Evolutionary conservation across 2,113 vertebrate species (phyloP).

Genomic region (Perca fluviatilis): DNA sequence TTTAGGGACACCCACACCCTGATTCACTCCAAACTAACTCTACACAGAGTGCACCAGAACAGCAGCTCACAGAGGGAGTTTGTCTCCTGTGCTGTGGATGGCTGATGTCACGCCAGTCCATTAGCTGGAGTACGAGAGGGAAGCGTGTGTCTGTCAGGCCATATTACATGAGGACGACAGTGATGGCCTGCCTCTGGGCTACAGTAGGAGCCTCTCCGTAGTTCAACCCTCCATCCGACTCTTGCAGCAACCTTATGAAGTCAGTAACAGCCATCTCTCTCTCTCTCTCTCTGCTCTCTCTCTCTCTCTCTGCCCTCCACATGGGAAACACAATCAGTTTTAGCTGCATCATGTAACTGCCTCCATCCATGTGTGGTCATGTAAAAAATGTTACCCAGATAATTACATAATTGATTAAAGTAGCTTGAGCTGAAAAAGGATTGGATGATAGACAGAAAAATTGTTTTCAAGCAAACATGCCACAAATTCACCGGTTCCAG

Average conservation of each 20-base stretch:
- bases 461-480: background rate
- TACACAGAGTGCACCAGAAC: constrained; percentile 33
- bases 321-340: background rate
- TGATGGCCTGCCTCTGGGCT: constrained; percentile 65
- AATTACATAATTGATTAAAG: background rate
- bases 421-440: background rate
- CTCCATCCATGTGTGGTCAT: constrained; percentile 14
- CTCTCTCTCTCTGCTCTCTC: background rate
- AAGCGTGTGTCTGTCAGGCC: constrained; percentile 71
- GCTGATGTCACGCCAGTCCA: constrained; percentile 69
- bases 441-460: background rate
- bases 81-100: constrained; percentile 45
- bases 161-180: constrained; percentile 62
- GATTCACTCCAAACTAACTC: constrained; percentile 37
- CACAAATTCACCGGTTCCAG: background rate
- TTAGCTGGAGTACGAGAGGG: constrained; percentile 61
- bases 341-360: constrained; percentile 21
- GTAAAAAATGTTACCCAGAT: background rate
- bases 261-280: constrained; percentile 22
- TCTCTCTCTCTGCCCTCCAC: background rate
- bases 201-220: constrained; percentile 48
- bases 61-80: constrained; percentile 51
- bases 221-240: constrained; percentile 16
- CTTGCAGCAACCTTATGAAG: constrained; percentile 41
- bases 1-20: background rate